Evolutionary conservation across 2,113 vertebrate species (phyloP), one percentile per base, ranked within the genome.

Genomic region (Pachycephala philippinensis): DNA sequence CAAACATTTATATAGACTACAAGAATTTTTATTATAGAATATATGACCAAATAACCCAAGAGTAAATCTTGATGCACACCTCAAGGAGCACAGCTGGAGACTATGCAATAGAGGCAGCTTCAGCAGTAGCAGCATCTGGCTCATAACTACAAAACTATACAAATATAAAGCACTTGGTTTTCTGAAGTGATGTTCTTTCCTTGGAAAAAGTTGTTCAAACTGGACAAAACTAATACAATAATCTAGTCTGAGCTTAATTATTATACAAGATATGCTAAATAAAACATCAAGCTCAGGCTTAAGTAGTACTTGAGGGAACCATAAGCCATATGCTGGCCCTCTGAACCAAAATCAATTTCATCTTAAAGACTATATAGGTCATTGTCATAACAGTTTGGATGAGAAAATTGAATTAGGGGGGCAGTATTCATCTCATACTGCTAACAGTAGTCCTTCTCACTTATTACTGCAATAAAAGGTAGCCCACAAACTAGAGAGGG

Each of bases 391-490:
- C 45, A 77, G 56, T 86, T 93, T 57, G 27, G 44, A 88, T 66
- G n/a, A 92, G 56, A 56, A 93, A 96, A 94, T 45, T 69, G 42
- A n/a, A 87, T 74, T 79, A 33, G 16, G 39, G 47, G 89, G 40
- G 2, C 59, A 85, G 50, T 40, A 76, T 64, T 92, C 61, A 86
- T 79, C 31, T 16, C 69, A 47, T 61, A 87, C 57, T 85, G 35
- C 18, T 84, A 85, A 84, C 8, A 87, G 80, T 53, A 68, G 39
- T 39, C 42, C 28, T 93, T 92, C 76, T 35, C 66, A 92, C 64
- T 96, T 93, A 86, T n/a, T 74, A 79, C 60, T 85, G 44, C 78
- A 94, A 95, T 90, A 95, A 97, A 94, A 95, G 22, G 66, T 87
- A 92, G 37, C 27, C 68, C 94, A 93, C 79, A 95, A 97, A 97